These are phyloP conservation scores for Metalampra italica DNA, from an alignment of 2,888 invertebrate genomes.

Conservation along the genomic window DNA sequence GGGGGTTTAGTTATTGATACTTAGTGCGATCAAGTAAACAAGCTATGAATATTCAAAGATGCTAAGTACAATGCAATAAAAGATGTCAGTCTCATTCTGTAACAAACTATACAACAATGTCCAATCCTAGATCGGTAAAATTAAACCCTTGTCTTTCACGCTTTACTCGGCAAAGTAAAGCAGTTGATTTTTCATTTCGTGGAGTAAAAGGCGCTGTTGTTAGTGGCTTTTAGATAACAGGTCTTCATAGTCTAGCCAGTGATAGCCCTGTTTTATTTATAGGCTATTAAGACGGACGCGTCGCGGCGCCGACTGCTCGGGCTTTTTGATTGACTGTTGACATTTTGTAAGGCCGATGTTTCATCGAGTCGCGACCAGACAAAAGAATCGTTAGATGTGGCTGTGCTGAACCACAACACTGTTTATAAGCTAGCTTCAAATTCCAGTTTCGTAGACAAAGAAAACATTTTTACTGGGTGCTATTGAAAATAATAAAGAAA, in stretches of 20 bases:
- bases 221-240: slow-evolving; percentile 20
- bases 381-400: slow-evolving; percentile 5
- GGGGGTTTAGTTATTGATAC: slow-evolving; percentile 2
- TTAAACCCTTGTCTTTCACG: too few species aligned
- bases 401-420: background rate
- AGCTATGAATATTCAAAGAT: slow-evolving; percentile 7
- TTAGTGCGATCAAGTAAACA: slow-evolving; percentile 4
- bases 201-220: slow-evolving; percentile 1
- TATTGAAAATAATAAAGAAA: too few species aligned
- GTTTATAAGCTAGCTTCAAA: background rate
- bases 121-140: background rate
- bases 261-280: slow-evolving; percentile 44
- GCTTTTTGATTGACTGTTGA: slow-evolving; percentile 63
- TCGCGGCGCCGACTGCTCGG: slow-evolving; percentile 33
- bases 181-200: too few species aligned
- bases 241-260: slow-evolving; percentile 26
- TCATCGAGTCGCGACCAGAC: slow-evolving; percentile 15
- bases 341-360: slow-evolving; percentile 37
- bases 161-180: too few species aligned
- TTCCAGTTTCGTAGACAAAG: slow-evolving; percentile 9
- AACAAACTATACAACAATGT: background rate
- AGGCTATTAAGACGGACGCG: slow-evolving; percentile 51
- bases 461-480: background rate
- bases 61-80: background rate
- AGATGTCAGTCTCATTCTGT: background rate